phyloP scores from a whole-genome alignment of 2,888 invertebrate genomes.

The Drosophila mimica region DNA sequence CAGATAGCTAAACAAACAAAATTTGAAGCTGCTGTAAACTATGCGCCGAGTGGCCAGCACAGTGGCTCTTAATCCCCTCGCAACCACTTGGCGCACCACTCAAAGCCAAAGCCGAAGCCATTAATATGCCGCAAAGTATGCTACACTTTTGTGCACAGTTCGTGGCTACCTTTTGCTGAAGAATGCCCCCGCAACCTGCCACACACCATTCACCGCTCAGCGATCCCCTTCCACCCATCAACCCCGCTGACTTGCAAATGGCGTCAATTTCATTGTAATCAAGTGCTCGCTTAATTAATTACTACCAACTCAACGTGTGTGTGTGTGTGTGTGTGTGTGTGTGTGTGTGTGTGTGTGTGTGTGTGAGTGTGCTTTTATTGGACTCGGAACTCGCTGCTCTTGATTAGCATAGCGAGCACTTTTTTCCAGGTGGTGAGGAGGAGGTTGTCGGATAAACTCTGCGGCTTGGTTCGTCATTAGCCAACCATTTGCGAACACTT shows the following conservation, averaged over 20 bases:
- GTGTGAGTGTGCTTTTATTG: constrained; percentile 20
- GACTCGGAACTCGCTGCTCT: constrained; percentile 24
- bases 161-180: constrained; percentile 24
- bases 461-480: constrained; percentile 55
- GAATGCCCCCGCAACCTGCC: background rate
- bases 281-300: constrained; percentile 76
- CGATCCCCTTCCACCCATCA: background rate
- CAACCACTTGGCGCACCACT: background rate
- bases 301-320: constrained; percentile 20
- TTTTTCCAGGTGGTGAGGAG: constrained; percentile 11
- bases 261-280: constrained; percentile 77
- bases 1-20: constrained; percentile 57
- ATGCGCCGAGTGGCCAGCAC: constrained; percentile 38
- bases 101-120: constrained; percentile 46
- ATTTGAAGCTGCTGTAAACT: constrained; percentile 51
- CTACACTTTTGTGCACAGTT: constrained; percentile 49
- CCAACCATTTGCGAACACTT: constrained; percentile 40
- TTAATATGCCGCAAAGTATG: constrained; percentile 67
- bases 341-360: constrained; percentile 9
- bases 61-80: background rate
- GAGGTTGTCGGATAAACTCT: constrained; percentile 29
- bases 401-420: constrained; percentile 49
- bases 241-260: constrained; percentile 51
- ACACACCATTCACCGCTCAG: too few species aligned
- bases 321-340: constrained; percentile 11